A percentile compares a stretch with the other conserved stretches of the same genome.
Conservation (phyloP, 2,113 vertebrate genomes). For the Neodon shergylaensis region DNA sequence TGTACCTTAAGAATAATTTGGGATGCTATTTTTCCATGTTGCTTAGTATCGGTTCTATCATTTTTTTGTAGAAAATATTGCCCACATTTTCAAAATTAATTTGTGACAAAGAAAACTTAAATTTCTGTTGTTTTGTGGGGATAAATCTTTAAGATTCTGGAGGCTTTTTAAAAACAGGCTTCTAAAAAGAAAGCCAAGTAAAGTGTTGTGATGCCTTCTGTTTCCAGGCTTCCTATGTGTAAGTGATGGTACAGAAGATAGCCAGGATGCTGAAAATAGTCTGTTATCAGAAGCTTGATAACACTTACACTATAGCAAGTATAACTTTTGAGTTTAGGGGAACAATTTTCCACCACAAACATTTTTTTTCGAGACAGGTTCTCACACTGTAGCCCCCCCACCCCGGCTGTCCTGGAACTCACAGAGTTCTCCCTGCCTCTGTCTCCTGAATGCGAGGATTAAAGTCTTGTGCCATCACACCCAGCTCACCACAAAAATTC, state of each 20-base stretch:
- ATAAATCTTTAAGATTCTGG: constrained; percentile 29
- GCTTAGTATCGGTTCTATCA: background rate
- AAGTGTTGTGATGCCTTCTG: constrained; percentile 13
- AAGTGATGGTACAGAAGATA: constrained; percentile 34
- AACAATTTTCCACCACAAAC: background rate
- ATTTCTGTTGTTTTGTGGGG: constrained; percentile 10
- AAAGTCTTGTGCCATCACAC: background rate
- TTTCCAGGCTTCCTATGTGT: background rate
- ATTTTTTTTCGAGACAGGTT: background rate
- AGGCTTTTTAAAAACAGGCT: constrained; percentile 42
- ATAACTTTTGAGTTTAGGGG: constrained; percentile 19
- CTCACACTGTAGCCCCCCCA: background rate
- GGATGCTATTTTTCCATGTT: constrained; percentile 7
- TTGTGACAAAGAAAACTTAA: constrained; percentile 33
- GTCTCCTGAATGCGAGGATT: background rate
- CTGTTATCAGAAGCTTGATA: background rate
- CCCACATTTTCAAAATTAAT: constrained; percentile 37
- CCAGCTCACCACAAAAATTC: background rate
- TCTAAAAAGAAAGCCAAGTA: constrained; percentile 51
- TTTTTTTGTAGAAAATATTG: background rate
- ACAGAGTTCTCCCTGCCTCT: background rate
- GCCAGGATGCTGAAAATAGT: background rate
- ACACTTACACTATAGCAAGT: background rate
- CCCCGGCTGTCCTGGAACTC: background rate
- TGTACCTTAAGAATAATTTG: constrained; percentile 38